phyloP scores from a whole-genome alignment of 2,888 invertebrate genomes.

The Eueremaeus valkanovi region DNA sequence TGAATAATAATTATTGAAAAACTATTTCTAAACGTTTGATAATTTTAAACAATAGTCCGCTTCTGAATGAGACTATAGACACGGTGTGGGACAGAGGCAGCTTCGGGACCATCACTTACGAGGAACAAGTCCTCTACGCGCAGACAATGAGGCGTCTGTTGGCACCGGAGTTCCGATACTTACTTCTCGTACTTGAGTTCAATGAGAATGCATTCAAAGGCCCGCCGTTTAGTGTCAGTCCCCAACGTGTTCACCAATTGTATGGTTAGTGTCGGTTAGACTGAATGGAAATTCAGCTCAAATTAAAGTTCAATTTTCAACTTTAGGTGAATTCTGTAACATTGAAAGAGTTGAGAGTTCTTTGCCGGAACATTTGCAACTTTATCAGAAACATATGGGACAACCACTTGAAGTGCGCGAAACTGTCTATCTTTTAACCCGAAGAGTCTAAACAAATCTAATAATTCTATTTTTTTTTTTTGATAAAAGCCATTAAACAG shows the following conservation, averaged over 20 bases:
- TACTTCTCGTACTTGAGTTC: conserved; percentile 39
- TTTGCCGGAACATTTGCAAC: conserved; percentile 36
- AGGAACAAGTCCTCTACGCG: conserved; percentile 36
- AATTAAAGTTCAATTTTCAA: neutral
- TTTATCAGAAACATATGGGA: conserved; percentile 40
- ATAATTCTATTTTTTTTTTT: no score
- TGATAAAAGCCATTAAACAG: no score
- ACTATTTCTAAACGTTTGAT: no score
- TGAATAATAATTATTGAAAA: no score
- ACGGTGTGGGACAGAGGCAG: conserved; percentile 42
- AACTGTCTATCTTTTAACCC: conserved; percentile 35
- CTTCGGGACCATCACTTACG: conserved; percentile 41
- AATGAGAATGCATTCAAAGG: conserved; percentile 32
- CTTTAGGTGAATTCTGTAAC: conserved; percentile 25
- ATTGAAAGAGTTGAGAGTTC: conserved; percentile 38
- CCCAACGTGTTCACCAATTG: conserved; percentile 32
- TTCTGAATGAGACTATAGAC: conserved; percentile 37
- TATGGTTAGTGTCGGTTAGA: conserved; percentile 26
- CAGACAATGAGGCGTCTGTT: conserved; percentile 35
- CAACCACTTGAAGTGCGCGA: conserved; percentile 35
- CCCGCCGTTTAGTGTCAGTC: conserved; percentile 36
- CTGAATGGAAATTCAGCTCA: no score
- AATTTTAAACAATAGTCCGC: neutral
- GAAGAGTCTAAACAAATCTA: no score
- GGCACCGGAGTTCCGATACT: conserved; percentile 37